These are phyloP conservation scores for Hirtodrosophila alboralis DNA, from an alignment of 2,888 invertebrate genomes.

Conservation along the genomic window DNA sequence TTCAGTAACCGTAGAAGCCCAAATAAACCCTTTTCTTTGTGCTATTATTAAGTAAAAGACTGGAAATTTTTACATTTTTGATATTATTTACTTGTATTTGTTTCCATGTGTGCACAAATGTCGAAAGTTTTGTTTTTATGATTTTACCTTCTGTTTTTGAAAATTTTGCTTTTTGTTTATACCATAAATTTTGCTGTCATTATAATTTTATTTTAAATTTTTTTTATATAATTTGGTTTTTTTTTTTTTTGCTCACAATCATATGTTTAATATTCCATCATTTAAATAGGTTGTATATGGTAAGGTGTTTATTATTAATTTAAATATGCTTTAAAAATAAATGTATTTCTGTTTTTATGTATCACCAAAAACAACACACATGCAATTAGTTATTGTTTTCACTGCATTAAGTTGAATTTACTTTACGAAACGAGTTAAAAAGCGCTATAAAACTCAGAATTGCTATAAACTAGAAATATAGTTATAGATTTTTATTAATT, in stretches of 20 bases:
- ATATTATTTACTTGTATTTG: constrained; percentile 70
- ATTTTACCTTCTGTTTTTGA: constrained; percentile 36
- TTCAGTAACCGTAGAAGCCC: no score
- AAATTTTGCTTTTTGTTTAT: constrained; percentile 19
- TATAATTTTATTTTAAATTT: no score
- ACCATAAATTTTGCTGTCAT: constrained; percentile 21
- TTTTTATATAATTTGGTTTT: no score
- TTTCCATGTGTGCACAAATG: constrained; percentile 73
- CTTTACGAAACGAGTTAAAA: constrained; percentile 30
- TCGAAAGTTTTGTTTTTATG: constrained; percentile 53
- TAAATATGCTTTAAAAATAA: constrained; percentile 66
- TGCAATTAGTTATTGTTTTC: constrained; percentile 65
- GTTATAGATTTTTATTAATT: constrained; percentile 16
- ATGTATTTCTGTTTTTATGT: constrained; percentile 52
- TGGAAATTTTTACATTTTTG: constrained; percentile 35
- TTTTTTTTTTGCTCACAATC: constrained; percentile 57
- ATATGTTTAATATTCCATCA: constrained; percentile 68
- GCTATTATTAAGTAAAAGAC: constrained; percentile 20
- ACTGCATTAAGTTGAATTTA: constrained; percentile 29
- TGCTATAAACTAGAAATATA: constrained; percentile 12
- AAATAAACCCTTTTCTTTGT: no score
- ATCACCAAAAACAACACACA: constrained; percentile 67
- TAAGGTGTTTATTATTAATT: constrained; percentile 44
- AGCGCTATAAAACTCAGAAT: constrained; percentile 22
- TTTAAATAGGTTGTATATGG: constrained; percentile 65